Percentiles rank a stretch among this genome's conserved stretches.
Evolutionary conservation across 2,888 invertebrate species (phyloP).

Genomic region (Aethes cnicana): DNA sequence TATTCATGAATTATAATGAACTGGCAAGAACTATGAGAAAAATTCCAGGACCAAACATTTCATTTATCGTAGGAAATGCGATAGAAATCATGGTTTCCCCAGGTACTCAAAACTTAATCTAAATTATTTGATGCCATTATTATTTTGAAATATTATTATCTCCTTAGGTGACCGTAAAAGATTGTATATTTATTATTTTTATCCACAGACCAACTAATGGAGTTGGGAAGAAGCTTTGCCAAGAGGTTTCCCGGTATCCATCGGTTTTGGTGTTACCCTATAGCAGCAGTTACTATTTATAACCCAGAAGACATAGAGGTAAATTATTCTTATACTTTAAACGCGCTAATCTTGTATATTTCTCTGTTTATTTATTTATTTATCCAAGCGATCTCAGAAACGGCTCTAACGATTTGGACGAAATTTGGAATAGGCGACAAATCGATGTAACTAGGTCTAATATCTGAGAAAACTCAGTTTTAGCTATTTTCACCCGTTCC

Average conservation of each 20-base stretch:
- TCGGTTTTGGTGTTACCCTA: slow-evolving; percentile 25
- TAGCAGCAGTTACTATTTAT: slow-evolving; percentile 26
- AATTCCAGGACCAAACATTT: slow-evolving; percentile 26
- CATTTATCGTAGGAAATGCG: slow-evolving; percentile 29
- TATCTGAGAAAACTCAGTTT: too few relatives aligned
- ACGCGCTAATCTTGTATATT: too few relatives aligned
- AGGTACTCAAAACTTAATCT: too few relatives aligned
- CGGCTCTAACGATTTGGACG: too few relatives aligned
- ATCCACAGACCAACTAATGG: slow-evolving; percentile 21
- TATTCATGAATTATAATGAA: slow-evolving; percentile 23
- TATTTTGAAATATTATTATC: too few relatives aligned
- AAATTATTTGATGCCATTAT: too few relatives aligned
- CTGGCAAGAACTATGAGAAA: slow-evolving; percentile 24
- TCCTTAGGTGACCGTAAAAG: too few relatives aligned
- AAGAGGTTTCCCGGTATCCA: slow-evolving; percentile 10
- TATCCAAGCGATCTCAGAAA: too few relatives aligned
- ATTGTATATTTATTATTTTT: neutral
- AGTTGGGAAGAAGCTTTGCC: slow-evolving; percentile 3
- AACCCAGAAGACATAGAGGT: slow-evolving; percentile 34
- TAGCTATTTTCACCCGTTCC: too few relatives aligned
- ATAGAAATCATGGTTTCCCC: slow-evolving; percentile 22
- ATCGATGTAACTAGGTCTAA: too few relatives aligned
- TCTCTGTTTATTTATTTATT: too few relatives aligned
- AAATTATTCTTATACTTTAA: neutral
- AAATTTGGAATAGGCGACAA: too few relatives aligned